phyloP scores from a whole-genome alignment of 2,113 vertebrate genomes.

The Ginglymostoma cirratum region DNA sequence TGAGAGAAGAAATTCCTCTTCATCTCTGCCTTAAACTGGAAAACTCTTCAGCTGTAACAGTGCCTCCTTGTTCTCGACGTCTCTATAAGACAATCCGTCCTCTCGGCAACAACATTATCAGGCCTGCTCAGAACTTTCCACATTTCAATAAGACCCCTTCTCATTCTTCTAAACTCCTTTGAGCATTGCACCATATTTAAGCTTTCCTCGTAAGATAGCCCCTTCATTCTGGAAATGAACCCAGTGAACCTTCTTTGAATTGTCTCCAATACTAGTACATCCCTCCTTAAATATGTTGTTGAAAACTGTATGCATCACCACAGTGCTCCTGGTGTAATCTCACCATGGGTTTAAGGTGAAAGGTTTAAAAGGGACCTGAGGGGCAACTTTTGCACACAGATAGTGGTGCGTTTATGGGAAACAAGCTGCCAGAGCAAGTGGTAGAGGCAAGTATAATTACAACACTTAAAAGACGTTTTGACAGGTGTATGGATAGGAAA shows the following conservation, averaged over 20 bases:
- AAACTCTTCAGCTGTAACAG: background rate
- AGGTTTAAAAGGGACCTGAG: no score
- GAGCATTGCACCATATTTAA: background rate
- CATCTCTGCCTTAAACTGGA: background rate
- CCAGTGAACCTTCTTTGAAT: background rate
- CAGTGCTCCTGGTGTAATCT: no score
- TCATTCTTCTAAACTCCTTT: background rate
- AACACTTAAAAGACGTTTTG: no score
- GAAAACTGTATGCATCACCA: background rate
- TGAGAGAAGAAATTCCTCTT: background rate
- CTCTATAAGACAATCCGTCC: background rate
- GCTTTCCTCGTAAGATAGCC: background rate
- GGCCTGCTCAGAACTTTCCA: background rate
- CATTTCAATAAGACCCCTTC: background rate
- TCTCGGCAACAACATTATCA: background rate
- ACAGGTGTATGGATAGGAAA: no score
- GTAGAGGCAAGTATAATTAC: no score
- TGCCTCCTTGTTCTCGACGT: background rate
- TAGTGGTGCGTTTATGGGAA: no score
- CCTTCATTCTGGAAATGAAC: background rate
- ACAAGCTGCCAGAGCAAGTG: no score
- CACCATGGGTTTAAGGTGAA: no score
- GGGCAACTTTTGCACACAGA: no score
- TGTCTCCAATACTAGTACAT: background rate
- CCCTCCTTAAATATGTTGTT: background rate